These are phyloP conservation scores for Rutilus rutilus DNA, from an alignment of 2,113 vertebrate species.

Conservation along the genomic window DNA sequence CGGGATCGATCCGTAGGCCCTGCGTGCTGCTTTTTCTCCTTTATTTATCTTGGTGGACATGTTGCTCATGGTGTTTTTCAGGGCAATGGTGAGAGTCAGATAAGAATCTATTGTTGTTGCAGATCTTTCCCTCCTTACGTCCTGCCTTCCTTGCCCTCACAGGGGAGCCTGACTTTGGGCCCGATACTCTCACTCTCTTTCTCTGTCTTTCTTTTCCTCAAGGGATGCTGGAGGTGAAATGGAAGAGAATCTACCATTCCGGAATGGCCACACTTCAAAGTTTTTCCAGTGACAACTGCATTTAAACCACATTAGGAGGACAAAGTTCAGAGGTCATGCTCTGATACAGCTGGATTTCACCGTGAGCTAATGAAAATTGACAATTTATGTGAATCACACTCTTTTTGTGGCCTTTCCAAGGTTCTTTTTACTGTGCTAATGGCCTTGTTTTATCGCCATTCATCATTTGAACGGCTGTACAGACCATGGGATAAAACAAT, in stretches of 20 bases:
- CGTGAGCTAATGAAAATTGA: not conserved
- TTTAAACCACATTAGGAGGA: not conserved
- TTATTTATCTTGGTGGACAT: conserved; percentile 81
- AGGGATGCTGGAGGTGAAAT: conserved; percentile 70
- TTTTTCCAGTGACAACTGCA: not conserved
- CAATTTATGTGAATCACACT: conserved; percentile 57
- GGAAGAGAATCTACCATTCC: conserved; percentile 59
- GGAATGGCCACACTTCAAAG: conserved; percentile 48
- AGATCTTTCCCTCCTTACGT: conserved; percentile 71
- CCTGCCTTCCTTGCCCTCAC: conserved; percentile 46
- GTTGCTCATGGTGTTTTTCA: conserved; percentile 77
- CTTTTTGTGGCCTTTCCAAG: conserved; percentile 63
- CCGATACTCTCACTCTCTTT: conserved; percentile 50
- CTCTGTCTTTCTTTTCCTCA: conserved; percentile 45
- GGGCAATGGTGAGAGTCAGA: conserved; percentile 75
- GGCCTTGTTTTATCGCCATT: conserved; percentile 71
- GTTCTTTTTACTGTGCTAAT: conserved; percentile 76
- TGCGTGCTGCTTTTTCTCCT: conserved; percentile 59
- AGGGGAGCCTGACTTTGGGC: conserved; percentile 39
- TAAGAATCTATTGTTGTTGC: conserved; percentile 82
- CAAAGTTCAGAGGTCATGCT: conserved; percentile 29
- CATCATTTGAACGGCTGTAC: conserved; percentile 73
- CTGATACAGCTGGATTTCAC: not conserved
- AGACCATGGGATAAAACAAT: conserved; percentile 66
- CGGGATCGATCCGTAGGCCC: conserved; percentile 75